Evolutionary conservation across 2,113 vertebrate species (phyloP).

Genomic region (Trematomus loennbergii): DNA sequence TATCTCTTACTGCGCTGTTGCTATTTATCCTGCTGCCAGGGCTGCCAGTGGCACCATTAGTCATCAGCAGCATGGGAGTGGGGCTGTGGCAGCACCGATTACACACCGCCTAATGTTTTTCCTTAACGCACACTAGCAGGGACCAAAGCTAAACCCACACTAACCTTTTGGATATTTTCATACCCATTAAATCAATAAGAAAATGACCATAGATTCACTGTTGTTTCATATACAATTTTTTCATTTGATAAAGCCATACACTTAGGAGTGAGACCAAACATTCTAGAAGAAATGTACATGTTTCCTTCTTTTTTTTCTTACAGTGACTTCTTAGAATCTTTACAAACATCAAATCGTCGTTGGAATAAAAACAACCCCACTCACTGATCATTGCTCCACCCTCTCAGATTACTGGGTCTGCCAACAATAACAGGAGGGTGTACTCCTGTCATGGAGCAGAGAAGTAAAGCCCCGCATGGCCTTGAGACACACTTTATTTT

Average conservation of each 20-base stretch:
- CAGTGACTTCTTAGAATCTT: conserved; percentile 44
- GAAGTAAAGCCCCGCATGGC: conserved; percentile 12
- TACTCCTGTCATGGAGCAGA: conserved; percentile 27
- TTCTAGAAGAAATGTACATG: conserved; percentile 74
- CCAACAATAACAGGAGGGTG: conserved; percentile 1
- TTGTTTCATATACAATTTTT: conserved; percentile 82
- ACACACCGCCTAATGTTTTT: conserved; percentile 64
- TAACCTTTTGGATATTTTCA: background rate
- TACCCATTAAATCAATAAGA: conserved; percentile 5
- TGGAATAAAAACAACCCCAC: conserved; percentile 25
- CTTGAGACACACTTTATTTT: conserved; percentile 29
- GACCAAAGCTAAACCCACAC: conserved; percentile 20
- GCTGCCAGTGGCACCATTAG: conserved; percentile 79
- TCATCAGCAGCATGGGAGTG: conserved; percentile 64
- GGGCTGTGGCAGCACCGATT: conserved; percentile 65
- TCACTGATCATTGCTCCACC: background rate
- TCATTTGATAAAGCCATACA: conserved; percentile 84
- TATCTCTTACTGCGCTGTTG: conserved; percentile 76
- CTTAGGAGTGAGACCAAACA: conserved; percentile 75
- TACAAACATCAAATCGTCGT: conserved; percentile 71
- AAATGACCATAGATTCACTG: background rate
- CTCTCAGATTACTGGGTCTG: conserved; percentile 3
- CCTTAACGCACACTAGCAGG: conserved; percentile 45
- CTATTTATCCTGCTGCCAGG: conserved; percentile 85
- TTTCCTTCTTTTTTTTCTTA: conserved; percentile 30